phyloP scores from a whole-genome alignment of 2,888 invertebrate genomes.

The Xestia ashworthii region DNA sequence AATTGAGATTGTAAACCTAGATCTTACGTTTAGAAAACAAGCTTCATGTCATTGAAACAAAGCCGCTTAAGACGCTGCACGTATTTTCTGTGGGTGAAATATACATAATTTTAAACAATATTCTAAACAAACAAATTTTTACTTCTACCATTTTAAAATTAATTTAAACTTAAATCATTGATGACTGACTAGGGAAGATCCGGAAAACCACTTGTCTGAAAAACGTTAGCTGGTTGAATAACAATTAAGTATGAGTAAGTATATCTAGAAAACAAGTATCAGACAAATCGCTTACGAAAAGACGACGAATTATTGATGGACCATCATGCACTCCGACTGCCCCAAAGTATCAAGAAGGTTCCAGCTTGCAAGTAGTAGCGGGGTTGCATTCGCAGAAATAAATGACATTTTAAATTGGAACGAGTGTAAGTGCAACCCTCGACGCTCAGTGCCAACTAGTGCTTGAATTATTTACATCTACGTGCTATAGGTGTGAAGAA shows the following conservation, averaged over 20 bases:
- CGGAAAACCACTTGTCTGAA: neutral
- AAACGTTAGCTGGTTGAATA: neutral
- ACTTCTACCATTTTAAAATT: neutral
- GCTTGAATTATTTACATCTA: constrained; percentile 69
- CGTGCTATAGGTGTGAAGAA: constrained; percentile 52
- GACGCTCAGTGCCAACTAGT: constrained; percentile 65
- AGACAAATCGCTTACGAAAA: neutral
- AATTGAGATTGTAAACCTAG: constrained; percentile 48
- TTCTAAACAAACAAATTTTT: neutral
- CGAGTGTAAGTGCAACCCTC: constrained; percentile 72
- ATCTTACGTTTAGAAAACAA: constrained; percentile 46
- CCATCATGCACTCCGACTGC: neutral
- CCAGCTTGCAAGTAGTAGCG: constrained; percentile 58
- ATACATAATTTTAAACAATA: neutral
- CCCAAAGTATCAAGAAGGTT: constrained; percentile 54
- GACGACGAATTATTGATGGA: neutral
- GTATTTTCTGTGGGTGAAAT: constrained; percentile 1
- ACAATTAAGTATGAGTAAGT: neutral
- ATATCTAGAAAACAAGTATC: neutral
- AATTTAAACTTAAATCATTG: neutral
- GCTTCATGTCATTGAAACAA: constrained; percentile 25
- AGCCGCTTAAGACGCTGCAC: neutral
- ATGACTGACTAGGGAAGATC: neutral
- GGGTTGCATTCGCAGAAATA: constrained; percentile 77
- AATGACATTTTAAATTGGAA: constrained; percentile 83